Evolutionary conservation across 2,113 vertebrate genomes (phyloP).

Genomic region (Microtus oregoni): DNA sequence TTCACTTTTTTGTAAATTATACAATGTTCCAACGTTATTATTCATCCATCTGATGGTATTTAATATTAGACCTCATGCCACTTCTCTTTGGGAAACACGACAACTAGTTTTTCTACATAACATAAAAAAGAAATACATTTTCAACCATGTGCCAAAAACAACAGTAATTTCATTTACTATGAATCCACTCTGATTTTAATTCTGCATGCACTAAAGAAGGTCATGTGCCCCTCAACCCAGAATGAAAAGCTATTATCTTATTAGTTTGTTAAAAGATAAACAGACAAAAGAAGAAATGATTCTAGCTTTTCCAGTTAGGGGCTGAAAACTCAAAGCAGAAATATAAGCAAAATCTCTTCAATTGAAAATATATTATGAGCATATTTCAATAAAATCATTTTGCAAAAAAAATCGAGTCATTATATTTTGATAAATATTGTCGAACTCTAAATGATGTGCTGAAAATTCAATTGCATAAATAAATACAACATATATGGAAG

Average conservation of each 20-base stretch:
- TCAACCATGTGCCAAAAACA: slow-evolving; percentile 63
- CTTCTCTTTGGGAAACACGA: slow-evolving; percentile 7
- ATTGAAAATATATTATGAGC: neutral
- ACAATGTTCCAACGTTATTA: slow-evolving; percentile 9
- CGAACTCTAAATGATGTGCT: slow-evolving; percentile 4
- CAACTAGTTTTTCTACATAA: slow-evolving; percentile 30
- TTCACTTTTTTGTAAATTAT: neutral
- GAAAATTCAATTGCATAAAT: slow-evolving; percentile 18
- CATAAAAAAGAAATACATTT: slow-evolving; percentile 47
- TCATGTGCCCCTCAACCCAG: rapidly evolving
- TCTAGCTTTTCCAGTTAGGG: neutral
- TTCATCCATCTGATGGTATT: slow-evolving; percentile 59
- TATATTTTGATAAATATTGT: slow-evolving; percentile 4
- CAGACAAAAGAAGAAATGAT: neutral
- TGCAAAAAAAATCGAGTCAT: neutral
- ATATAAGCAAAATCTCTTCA: neutral
- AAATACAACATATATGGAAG: neutral
- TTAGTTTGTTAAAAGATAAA: slow-evolving; percentile 28
- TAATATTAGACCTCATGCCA: slow-evolving; percentile 48
- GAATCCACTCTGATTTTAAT: slow-evolving; percentile 4
- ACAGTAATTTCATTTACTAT: neutral
- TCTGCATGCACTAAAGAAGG: slow-evolving; percentile 13
- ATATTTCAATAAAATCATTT: slow-evolving; percentile 11
- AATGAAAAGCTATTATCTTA: slow-evolving; percentile 48
- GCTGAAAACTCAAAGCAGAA: neutral